Base-by-base conservation (phyloP, 2,888 invertebrate species). In the Aleiodes alternator region DNA sequence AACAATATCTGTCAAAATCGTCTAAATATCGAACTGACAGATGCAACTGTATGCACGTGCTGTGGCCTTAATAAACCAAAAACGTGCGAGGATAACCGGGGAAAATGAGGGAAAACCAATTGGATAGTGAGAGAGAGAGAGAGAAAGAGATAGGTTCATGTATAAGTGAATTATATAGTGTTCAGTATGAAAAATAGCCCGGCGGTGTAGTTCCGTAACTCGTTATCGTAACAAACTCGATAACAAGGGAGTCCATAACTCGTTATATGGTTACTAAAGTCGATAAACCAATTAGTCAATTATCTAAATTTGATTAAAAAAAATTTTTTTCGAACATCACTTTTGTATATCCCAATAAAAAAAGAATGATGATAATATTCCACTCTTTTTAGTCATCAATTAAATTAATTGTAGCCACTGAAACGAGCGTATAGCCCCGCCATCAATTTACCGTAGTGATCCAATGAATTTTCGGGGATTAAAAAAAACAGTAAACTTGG, bases 191-290 rank as follows among this genome's bases (percentile, higher is more conserved):
- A 75, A 75, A 75, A 71, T 75, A 43, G 31, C 31, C 57, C 50
- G 7, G 50, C 4, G 50, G 68, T 14, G 43, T 31, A 68, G 57
- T 73, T 73, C 16, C 68, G 57, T 72, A 71, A 66, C 70, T 70
- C 70, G 70, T 70, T 64, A 75, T 75, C 34, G 70, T 66, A 56
- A 71, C 71, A 56, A 71, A 66, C 71, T 75, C 48, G 59, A 71
- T 75, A 75, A 71, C 71, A 57, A 55, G 69, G 16, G 53, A 51
- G 59, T 57, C 29, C 48, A 51, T 38, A 29, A 59, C 48, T 59
- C 68, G 29, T 57, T 66, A 68, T 43, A 56, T n/a, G 55, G 29
- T 73, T 56, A 73, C 56, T 31, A 48, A 57, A 57, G 57, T 57
- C 57, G 56, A 73, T 73, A 50, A 73, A 14, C 57, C 50, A 73